These are phyloP conservation scores for Phragmatobia fuliginosa DNA, from an alignment of 2,888 invertebrate species.

Conservation along the genomic window DNA sequence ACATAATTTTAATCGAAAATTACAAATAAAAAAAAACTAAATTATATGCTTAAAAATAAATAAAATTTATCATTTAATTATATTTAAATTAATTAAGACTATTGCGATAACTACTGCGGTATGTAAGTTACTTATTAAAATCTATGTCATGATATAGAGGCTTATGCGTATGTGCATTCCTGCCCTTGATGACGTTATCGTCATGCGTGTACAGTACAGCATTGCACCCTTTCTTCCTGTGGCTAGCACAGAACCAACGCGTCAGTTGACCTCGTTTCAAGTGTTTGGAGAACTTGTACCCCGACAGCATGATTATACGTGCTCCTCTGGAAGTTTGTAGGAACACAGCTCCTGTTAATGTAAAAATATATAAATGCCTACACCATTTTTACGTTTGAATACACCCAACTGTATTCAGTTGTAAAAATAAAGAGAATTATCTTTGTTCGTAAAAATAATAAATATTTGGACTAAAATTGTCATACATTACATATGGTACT, in stretches of 20 bases:
- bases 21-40: too few relatives aligned
- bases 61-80: background rate
- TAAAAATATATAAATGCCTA: background rate
- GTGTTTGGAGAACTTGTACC: constrained; percentile 58
- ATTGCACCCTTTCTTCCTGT: constrained; percentile 38
- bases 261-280: constrained; percentile 40
- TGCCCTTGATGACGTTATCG: constrained; percentile 15
- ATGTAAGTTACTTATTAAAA: background rate
- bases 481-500: too few relatives aligned
- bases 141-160: constrained; percentile 17
- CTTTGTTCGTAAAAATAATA: too few relatives aligned
- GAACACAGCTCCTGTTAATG: constrained; percentile 44
- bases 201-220: constrained; percentile 40
- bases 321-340: constrained; percentile 50
- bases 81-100: background rate
- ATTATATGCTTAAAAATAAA: background rate
- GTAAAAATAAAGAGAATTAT: too few relatives aligned
- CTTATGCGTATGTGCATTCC: constrained; percentile 26
- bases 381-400: too few relatives aligned
- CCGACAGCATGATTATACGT: constrained; percentile 48
- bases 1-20: too few relatives aligned
- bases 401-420: background rate
- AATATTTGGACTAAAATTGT: background rate
- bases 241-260: constrained; percentile 55
- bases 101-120: background rate